Evolutionary conservation across 2,797 vertebrate genomes (phyloP), one percentile per base, ranked within the genome.

Genomic region (Odontamblyopus rebecca): DNA sequence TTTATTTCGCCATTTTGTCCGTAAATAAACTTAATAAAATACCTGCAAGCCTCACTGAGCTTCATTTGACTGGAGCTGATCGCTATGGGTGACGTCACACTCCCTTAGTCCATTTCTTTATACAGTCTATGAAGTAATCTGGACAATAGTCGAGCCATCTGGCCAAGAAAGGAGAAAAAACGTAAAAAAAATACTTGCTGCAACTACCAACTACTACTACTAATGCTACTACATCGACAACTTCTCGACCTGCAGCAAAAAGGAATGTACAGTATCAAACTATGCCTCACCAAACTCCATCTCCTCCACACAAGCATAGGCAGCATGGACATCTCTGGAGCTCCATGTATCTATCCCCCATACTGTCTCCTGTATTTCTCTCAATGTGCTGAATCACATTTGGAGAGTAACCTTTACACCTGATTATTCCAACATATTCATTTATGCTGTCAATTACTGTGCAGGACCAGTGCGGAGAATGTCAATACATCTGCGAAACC

Each of bases 371-470:
- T 54, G 30, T 82, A 72, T 76, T 79, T 72, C 32, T 23, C 38
- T 61, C 64, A 19, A 71, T 16, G 72, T 64, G 27, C 38, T 56
- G 1, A 5, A 69, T 35, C 62, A n/a, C 26, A 73, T 67, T 65
- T 64, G 63, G 61, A 80, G 44, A 60, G 29, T 76, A 75, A 82
- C 79, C 80, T 83, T 72, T 61, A 75, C 61, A 69, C 72, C 56
- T 66, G 62, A 76, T 85, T 83, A 85, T 88, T 76, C 78, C 72
- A 61, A 72, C 77, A 60, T 78, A 83, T 86, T 82, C 72, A 87
- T 86, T 82, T 75, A 85, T 85, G 77, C 82, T 62, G 71, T 75
- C 80, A 87, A 84, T 88, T 86, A 87, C 71, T 77, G 72, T 73
- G 62, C 76, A 77, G 56, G 71, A 61, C 63, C 61, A 29, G 6